Evolutionary conservation across 2,888 invertebrate genomes (phyloP).

Genomic region (Cryptophagus acutangulus): DNA sequence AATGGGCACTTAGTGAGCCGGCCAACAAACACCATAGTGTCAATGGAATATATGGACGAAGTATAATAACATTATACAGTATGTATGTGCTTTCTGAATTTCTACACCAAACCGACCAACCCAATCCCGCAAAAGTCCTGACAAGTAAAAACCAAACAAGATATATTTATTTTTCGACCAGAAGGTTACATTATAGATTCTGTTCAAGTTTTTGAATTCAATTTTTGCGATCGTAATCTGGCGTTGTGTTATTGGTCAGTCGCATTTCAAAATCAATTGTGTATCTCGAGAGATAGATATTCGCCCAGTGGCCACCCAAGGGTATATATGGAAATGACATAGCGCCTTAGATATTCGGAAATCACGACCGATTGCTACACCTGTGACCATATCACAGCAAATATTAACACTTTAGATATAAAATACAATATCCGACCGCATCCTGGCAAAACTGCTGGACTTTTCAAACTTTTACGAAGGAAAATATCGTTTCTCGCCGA

Average conservation of each 20-base stretch:
- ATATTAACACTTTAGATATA: conserved; percentile 43
- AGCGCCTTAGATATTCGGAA: conserved; percentile 46
- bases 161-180: conserved; percentile 32
- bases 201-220: conserved; percentile 50
- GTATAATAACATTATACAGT: conserved; percentile 11
- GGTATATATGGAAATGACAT: conserved; percentile 44
- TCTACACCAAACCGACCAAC: conserved; percentile 16
- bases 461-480: too few relatives aligned
- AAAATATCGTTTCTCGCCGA: too few relatives aligned
- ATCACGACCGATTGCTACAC: conserved; percentile 46
- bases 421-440: conserved; percentile 7
- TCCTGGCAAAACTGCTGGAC: too few relatives aligned
- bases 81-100: too few relatives aligned
- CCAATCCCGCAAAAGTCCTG: conserved; percentile 13
- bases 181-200: conserved; percentile 46
- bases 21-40: conserved; percentile 43
- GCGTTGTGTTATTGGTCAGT: conserved; percentile 48
- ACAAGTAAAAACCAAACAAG: conserved; percentile 20
- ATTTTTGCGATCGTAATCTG: conserved; percentile 49
- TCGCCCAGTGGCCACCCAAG: conserved; percentile 17
- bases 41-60: conserved; percentile 36
- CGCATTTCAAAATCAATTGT: conserved; percentile 50
- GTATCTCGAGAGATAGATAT: conserved; percentile 47
- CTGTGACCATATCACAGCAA: conserved; percentile 40
- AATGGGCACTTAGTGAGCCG: conserved; percentile 47